Percentiles rank a stretch among this genome's conserved stretches.
Evolutionary conservation across 2,797 vertebrate species (phyloP).

Genomic region (Protonibea diacanthus): DNA sequence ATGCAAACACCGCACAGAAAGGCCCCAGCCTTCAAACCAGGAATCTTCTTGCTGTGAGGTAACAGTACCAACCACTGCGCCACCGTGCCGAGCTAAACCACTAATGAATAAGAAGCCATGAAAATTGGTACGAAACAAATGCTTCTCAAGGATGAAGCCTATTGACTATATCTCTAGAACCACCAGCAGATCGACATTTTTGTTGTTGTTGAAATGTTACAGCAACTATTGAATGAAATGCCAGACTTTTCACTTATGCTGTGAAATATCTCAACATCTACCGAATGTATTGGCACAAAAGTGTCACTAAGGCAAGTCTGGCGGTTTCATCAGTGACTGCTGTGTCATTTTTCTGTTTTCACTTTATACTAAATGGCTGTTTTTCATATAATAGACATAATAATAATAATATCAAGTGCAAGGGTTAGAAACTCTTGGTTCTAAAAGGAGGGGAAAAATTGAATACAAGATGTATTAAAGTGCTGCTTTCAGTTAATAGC

Average conservation of each 20-base stretch:
- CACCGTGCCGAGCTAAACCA: background rate
- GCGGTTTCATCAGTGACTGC: background rate
- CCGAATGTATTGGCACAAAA: background rate
- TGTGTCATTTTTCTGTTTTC: background rate
- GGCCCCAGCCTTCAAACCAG: too few species aligned
- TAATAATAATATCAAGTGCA: background rate
- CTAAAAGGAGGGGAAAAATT: background rate
- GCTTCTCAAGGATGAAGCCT: background rate
- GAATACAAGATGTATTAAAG: background rate
- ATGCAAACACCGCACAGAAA: too few species aligned
- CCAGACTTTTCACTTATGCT: background rate
- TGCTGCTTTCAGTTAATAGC: background rate
- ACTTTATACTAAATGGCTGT: background rate
- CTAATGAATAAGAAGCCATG: background rate
- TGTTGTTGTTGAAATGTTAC: background rate
- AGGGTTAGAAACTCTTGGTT: background rate
- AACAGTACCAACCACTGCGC: too few species aligned
- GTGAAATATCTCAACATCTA: background rate
- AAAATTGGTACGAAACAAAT: background rate
- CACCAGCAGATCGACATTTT: background rate
- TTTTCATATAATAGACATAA: background rate
- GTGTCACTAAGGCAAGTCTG: background rate
- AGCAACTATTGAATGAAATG: background rate
- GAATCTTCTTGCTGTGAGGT: too few species aligned
- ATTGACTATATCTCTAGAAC: background rate